phyloP scores from a whole-genome alignment of 2,797 vertebrate genomes.

The Oreochromis grahami region DNA sequence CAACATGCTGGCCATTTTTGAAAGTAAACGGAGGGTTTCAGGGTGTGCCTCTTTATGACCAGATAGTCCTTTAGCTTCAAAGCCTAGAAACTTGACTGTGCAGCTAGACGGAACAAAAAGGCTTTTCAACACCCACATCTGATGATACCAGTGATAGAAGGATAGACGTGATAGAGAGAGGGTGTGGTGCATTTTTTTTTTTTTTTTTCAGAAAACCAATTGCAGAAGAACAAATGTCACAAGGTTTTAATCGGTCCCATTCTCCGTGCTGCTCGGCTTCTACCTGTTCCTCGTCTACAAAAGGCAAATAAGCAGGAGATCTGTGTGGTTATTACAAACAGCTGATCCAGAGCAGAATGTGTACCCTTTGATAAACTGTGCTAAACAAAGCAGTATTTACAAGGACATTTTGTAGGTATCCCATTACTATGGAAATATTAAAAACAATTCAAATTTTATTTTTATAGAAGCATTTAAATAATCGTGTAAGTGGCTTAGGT shows the following conservation, averaged over 20 bases:
- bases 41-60: not conserved
- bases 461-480: not conserved
- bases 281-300: not conserved
- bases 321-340: slow-evolving; percentile 34
- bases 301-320: slow-evolving; percentile 1
- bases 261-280: not conserved
- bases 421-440: not conserved
- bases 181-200: too few species aligned
- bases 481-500: not conserved
- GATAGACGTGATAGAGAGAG: not conserved
- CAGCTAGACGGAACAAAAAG: not conserved
- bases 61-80: not conserved
- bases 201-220: not conserved
- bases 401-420: not conserved
- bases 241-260: not conserved
- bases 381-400: not conserved
- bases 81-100: not conserved
- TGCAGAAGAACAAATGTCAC: not conserved
- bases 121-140: not conserved
- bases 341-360: not conserved
- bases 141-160: not conserved
- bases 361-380: not conserved
- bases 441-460: not conserved
- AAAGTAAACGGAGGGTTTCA: not conserved
- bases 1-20: not conserved